These are phyloP conservation scores for Chrysomallon squamiferum DNA, from an alignment of 1,140 invertebrate species.

Conservation along the genomic window DNA sequence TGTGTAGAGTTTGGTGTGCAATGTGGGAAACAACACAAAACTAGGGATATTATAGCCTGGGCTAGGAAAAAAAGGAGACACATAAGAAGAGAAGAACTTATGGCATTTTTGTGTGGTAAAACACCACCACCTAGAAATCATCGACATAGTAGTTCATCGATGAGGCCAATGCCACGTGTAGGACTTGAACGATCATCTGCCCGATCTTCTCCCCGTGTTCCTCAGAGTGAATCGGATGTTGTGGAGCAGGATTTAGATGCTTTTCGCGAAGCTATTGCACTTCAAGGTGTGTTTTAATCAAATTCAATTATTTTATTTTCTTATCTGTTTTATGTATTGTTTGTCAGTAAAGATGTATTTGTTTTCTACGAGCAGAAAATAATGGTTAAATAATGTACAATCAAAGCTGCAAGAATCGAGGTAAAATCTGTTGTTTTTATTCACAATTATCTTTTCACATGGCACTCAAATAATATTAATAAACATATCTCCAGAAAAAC, in stretches of 20 bases:
- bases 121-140: slow-evolving; percentile 69
- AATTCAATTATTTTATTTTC: too few relatives aligned
- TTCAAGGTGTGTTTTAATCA: slow-evolving; percentile 60
- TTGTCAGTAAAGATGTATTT: too few relatives aligned
- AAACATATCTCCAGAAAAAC: too few relatives aligned
- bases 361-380: too few relatives aligned
- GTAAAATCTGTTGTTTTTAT: too few relatives aligned
- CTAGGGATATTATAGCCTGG: slow-evolving; percentile 80
- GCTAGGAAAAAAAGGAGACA: slow-evolving; percentile 67
- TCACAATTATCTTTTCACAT: too few relatives aligned
- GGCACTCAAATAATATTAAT: too few relatives aligned
- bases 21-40: slow-evolving; percentile 76
- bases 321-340: too few relatives aligned
- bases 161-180: slow-evolving; percentile 45
- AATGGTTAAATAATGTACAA: too few relatives aligned
- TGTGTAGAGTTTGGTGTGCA: slow-evolving; percentile 76
- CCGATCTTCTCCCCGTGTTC: slow-evolving; percentile 14
- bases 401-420: too few relatives aligned
- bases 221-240: slow-evolving; percentile 16
- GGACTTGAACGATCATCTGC: slow-evolving; percentile 22
- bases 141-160: slow-evolving; percentile 65
- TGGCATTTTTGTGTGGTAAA: slow-evolving; percentile 81
- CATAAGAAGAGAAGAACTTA: slow-evolving; percentile 78
- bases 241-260: slow-evolving; percentile 73
- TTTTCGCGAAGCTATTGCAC: slow-evolving; percentile 79